Base-by-base conservation (phyloP, 2,113 vertebrate species). In the Crypturellus undulatus region DNA sequence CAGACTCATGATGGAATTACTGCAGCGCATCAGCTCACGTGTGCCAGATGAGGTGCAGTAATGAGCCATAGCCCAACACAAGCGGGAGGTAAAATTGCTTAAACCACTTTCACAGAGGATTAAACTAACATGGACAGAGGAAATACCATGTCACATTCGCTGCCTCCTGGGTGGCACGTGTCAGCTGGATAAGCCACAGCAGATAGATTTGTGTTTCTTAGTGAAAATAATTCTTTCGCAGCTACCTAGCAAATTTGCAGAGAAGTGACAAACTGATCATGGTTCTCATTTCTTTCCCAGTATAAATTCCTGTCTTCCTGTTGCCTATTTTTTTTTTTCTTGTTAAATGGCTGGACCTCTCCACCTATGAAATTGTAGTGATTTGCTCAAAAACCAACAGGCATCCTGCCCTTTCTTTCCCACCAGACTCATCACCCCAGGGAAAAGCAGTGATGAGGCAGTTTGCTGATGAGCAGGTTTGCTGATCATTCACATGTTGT, bases 301-400 rank as follows among this genome's bases (percentile, higher is more conserved):
- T 78, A 6, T 51, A 92, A 91, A 75, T 2, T 3, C 26, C 54
- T n/a, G 12, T 47, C 1, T 1, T 65, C n/a, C 45, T 70, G 85
- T 45, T 25, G 63, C 5, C 12, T 56, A 22, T 0, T 49, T 49
- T 49, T 49, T 34, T 20, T 51, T 60, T 77, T 62, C 63, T 26
- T 63, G 5, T 9, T 3, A 14, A 45, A 16, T 43, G 5, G 8
- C 60, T 52, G 19, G 26, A 42, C 25, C 7, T 51, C n/a, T 76
- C 71, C 6, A 38, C 0, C 0, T 49, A 52, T 49, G 7, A 7
- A 59, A 4, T 40, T 42, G 20, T 82, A 77, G 2, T 0, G 0
- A 62, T 21, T 8, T 34, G 3, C 63, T 82, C 43, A 88, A 77
- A 90, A 87, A 14, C 30, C 79, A 30, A 24, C 49, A 70, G 15